Conservation (phyloP, 92 coral and sea anemone species). For the Heliopora coerulea region DNA sequence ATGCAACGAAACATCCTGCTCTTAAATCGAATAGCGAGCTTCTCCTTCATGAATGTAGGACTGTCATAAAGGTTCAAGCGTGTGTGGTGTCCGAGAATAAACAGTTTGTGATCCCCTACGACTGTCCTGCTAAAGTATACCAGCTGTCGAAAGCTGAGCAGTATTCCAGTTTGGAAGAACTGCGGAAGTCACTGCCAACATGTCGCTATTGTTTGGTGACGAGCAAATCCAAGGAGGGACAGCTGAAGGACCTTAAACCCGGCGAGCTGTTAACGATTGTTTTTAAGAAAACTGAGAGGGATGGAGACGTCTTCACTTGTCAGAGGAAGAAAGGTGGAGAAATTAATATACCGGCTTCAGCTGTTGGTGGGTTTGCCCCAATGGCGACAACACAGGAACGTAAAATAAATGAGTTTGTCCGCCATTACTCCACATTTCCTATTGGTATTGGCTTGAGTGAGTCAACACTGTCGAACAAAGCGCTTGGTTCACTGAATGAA, state of each 20-base stretch:
- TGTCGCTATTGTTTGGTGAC: slow-evolving; percentile 29
- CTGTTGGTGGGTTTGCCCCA: slow-evolving; percentile 33
- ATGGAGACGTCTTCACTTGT: slow-evolving; percentile 25
- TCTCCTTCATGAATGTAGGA: slow-evolving; percentile 28
- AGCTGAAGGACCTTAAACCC: not conserved
- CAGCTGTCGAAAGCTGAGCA: slow-evolving; percentile 25
- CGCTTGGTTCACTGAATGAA: slow-evolving; percentile 15
- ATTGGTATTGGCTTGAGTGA: slow-evolving; percentile 32
- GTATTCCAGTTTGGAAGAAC: slow-evolving; percentile 14
- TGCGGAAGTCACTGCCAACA: slow-evolving; percentile 27
- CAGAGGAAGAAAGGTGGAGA: slow-evolving; percentile 19
- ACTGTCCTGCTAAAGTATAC: slow-evolving; percentile 34
- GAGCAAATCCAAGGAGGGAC: slow-evolving; percentile 11
- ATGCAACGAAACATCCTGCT: slow-evolving; percentile 6
- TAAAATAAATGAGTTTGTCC: slow-evolving; percentile 29
- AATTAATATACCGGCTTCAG: slow-evolving; percentile 14
- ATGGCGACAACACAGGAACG: slow-evolving; percentile 27
- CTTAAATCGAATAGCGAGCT: slow-evolving; percentile 7
- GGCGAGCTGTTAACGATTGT: slow-evolving; percentile 33
- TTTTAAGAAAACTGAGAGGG: slow-evolving; percentile 17
- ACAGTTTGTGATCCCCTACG: slow-evolving; percentile 27
- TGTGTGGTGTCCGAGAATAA: slow-evolving; percentile 22
- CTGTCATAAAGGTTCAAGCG: slow-evolving; percentile 27
- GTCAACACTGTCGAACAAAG: slow-evolving; percentile 23
- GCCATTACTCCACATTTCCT: slow-evolving; percentile 41